Base-by-base conservation (phyloP, 1,140 invertebrate species). In the Nasonia vitripennis region DNA sequence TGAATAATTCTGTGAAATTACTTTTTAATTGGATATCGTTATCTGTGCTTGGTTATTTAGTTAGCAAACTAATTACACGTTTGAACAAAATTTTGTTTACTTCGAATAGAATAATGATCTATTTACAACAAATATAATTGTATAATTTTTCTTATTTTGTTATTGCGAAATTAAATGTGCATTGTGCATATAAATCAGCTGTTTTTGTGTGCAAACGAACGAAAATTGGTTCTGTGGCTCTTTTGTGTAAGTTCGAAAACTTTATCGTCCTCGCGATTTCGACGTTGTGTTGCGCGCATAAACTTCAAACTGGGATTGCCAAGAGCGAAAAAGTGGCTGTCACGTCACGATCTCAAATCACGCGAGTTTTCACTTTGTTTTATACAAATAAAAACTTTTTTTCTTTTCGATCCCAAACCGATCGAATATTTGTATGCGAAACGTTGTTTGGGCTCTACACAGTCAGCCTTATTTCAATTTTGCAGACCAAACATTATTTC, bases 281-380 rank as follows among this genome's bases (percentile, higher is more conserved):
- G 23, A 11, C 23, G 27, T 71, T 14, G 55, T 62, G 20, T 34
- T 20, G 9, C 7, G 20, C 37, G 37, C 73, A 20, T 75, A 75
- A 75, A 75, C 73, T 75, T 75, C 37, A 75, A 75, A 75, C 31
- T 75, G 34, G 17, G 37, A 75, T 75, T 41, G 37, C 73, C 0
- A 75, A 75, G 27, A 75, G 27, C 27, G 73, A 75, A 75, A 75
- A 75, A 75, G 31, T 75, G 37, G 11, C 41, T 75, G 31, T 17
- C 73, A 10, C 73, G 27, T 12, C 31, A 20, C 73, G 34, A 12
- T 73, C 12, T 12, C 68, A 31, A 71, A 34, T 75, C 73, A 75
- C 37, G 73, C 37, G 9, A 75, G 73, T 34, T 75, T 17, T n/a
- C 37, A 41, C 73, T 71, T 71, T 34, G 31, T 62, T 62, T n/a